Base-by-base conservation (phyloP, 2,888 invertebrate genomes). In the Scaptomyza flava region DNA sequence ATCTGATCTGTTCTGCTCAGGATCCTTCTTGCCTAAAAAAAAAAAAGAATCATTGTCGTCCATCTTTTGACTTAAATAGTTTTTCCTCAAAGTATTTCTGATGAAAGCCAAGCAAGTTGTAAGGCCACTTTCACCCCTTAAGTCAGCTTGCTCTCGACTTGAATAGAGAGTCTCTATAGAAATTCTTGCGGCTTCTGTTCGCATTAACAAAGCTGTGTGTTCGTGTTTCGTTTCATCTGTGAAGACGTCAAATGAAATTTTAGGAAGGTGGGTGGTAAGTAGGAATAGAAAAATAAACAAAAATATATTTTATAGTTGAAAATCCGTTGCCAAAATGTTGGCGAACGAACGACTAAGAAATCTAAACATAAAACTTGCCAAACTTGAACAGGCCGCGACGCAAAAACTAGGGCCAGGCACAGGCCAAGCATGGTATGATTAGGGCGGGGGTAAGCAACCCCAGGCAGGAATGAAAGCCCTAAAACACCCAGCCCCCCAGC, bases 281-380 rank as follows among this genome's bases (percentile, higher is more conserved):
- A 8, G 2, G 30, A n/a, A 36, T n/a, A 6, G 6, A 36, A 38
- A 36, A 36, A 36, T n/a, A n/a, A 5, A 36, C 20, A 41, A 17
- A 41, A 41, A 41, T 50, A 36, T 87, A 87, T 87, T 89, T 90
- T 87, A 90, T 89, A 89, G 89, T 89, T 89, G 75, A 74, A 89
- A 89, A 85, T 87, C 75, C 79, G 79, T 79, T 79, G 77, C 65
- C 65, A 73, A 61, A 57, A 27, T 6, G 66, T 58, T 61, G 54
- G 56, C 61, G 56, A 58, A 54, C 60, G 67, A 58, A 54, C 63
- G 68, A 79, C 84, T 83, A 84, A 84, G 83, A 84, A 87, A 83
- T 87, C 83, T 83, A 83, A 83, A 76, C 82, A 80, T 75, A 69
- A 80, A 86, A 87, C 83, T 83, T 81, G 69, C 47, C 38, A 70